Evolutionary conservation across 2,888 invertebrate genomes (phyloP).

Genomic region (Ormyrus labotus): DNA sequence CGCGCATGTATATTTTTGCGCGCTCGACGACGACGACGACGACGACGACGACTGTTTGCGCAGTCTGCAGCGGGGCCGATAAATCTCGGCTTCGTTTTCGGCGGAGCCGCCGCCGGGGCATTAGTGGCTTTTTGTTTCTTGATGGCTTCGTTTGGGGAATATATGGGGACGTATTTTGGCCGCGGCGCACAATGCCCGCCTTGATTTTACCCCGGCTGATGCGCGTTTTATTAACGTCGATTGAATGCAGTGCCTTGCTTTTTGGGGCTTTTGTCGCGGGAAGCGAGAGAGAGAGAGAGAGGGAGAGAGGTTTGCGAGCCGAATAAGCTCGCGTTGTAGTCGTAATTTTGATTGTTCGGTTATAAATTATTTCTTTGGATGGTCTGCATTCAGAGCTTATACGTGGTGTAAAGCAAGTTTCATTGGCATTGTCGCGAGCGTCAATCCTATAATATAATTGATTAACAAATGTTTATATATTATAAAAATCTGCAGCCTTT

Average conservation of each 20-base stretch:
- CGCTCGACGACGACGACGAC: background rate
- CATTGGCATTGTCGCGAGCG: no score
- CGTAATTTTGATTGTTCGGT: no score
- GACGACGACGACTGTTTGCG: conserved; percentile 7
- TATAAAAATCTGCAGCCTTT: no score
- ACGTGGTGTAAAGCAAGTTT: no score
- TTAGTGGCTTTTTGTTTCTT: conserved; percentile 55
- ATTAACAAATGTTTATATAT: no score
- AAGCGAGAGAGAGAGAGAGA: no score
- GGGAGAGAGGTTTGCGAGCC: no score
- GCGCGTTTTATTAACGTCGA: background rate
- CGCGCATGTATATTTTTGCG: conserved; percentile 4
- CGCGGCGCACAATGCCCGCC: conserved; percentile 14
- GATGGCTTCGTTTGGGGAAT: conserved; percentile 16
- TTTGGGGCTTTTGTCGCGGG: background rate
- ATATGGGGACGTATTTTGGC: background rate
- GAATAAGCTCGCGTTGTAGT: no score
- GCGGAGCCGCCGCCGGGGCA: conserved; percentile 10
- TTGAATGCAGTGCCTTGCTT: background rate
- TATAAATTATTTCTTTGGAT: no score
- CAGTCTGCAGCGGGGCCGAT: conserved; percentile 47
- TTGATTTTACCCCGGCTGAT: conserved; percentile 37
- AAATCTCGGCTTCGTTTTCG: conserved; percentile 38
- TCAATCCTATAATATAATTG: no score
- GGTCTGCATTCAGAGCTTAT: background rate